Percentiles rank a stretch among this genome's conserved stretches.
Evolutionary conservation across 1,140 invertebrate genomes (phyloP).

Genomic region (Leucophenga varia): DNA sequence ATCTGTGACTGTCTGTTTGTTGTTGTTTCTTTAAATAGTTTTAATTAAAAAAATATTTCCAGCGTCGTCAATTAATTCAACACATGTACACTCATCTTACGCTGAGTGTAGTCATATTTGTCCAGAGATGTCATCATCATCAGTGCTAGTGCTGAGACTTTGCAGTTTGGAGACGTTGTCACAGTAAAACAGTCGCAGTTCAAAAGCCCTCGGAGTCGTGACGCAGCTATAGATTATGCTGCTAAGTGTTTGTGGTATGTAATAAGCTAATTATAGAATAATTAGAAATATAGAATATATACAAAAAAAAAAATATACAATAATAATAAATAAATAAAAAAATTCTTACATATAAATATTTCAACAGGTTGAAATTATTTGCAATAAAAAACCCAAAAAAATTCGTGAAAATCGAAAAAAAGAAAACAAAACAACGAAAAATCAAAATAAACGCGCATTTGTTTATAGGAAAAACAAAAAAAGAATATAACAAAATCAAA

Average conservation of each 20-base stretch:
- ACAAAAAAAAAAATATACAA: too few species aligned
- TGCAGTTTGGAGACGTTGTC: background rate
- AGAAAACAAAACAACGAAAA: constrained; percentile 18
- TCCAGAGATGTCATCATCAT: constrained; percentile 33
- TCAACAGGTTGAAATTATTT: constrained; percentile 35
- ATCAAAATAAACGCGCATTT: constrained; percentile 27
- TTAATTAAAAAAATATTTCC: too few species aligned
- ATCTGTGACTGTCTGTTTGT: too few species aligned
- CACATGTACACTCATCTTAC: background rate
- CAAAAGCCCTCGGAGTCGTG: constrained; percentile 31
- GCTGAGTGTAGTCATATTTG: constrained; percentile 18
- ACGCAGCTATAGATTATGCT: too few species aligned
- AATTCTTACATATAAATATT: constrained; percentile 9
- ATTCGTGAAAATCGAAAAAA: constrained; percentile 1
- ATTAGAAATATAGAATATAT: too few species aligned
- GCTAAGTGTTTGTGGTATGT: too few species aligned
- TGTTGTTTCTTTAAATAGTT: too few species aligned
- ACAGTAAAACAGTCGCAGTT: constrained; percentile 37
- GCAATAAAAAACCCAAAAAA: too few species aligned
- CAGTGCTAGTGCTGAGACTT: constrained; percentile 22
- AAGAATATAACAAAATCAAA: constrained; percentile 16
- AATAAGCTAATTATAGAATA: too few species aligned
- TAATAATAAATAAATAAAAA: too few species aligned
- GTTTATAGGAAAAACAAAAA: constrained; percentile 33
- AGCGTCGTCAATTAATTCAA: background rate